Conservation (phyloP, 2,113 vertebrate genomes). For the Chlamydotis undulata region DNA sequence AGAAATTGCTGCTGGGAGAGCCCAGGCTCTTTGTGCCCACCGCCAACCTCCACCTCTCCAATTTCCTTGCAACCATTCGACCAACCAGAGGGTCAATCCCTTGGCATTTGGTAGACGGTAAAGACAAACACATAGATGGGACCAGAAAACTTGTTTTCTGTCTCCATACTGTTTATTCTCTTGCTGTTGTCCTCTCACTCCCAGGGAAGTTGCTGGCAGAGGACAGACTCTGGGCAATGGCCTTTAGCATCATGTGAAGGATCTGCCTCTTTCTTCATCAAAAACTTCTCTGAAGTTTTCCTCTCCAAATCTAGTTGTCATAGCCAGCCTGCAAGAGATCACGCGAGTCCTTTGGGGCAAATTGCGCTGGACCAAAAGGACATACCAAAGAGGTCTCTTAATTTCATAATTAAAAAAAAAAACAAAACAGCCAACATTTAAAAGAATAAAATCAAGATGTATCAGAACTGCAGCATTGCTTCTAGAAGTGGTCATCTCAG, state of each 20-base stretch:
- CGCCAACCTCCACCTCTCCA: neutral
- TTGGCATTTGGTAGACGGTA: neutral
- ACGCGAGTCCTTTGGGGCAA: neutral
- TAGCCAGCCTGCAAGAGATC: neutral
- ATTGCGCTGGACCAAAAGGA: neutral
- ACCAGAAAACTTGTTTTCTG: neutral
- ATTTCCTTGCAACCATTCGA: neutral
- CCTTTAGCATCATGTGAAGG: neutral
- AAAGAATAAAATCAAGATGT: neutral
- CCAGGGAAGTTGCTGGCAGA: neutral
- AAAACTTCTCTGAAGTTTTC: neutral
- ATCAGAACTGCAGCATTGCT: neutral
- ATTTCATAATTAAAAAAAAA: neutral
- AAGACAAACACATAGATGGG: neutral
- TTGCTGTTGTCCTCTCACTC: neutral
- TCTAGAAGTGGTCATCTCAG: neutral
- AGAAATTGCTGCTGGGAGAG: neutral
- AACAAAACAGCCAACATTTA: neutral
- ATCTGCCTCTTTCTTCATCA: neutral
- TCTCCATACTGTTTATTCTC: neutral
- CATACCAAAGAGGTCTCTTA: neutral
- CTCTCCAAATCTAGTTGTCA: neutral
- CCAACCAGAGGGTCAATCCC: neutral
- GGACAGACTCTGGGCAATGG: neutral
- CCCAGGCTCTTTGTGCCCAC: neutral